Evolutionary conservation across 2,113 vertebrate species (phyloP).

Genomic region (Nothobranchius furzeri): DNA sequence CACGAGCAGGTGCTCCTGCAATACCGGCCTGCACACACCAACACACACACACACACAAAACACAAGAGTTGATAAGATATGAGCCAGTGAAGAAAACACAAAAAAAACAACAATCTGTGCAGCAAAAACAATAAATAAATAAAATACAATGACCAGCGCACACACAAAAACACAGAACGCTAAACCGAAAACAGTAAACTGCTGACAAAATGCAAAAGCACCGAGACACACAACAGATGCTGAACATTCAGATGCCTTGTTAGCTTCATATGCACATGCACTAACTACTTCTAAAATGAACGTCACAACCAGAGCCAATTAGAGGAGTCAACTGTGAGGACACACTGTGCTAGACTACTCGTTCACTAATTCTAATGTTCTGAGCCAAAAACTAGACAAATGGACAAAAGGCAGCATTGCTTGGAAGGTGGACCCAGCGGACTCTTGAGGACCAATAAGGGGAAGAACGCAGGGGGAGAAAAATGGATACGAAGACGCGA

Average conservation of each 20-base stretch:
- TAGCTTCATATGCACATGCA: slow-evolving; percentile 79
- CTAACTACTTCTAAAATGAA: slow-evolving; percentile 57
- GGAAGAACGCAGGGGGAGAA: slow-evolving; percentile 67
- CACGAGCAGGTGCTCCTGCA: slow-evolving; percentile 97
- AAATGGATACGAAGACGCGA: slow-evolving; percentile 69
- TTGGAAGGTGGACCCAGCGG: slow-evolving; percentile 64
- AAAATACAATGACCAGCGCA: slow-evolving; percentile 46
- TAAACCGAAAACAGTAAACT: slow-evolving; percentile 49
- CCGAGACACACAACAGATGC: slow-evolving; percentile 71
- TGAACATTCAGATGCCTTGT: slow-evolving; percentile 77
- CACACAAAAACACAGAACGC: slow-evolving; percentile 32
- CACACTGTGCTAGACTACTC: slow-evolving; percentile 51
- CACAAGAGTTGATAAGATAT: slow-evolving; percentile 52
- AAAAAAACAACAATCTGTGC: slow-evolving; percentile 15
- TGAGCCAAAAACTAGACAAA: slow-evolving; percentile 45
- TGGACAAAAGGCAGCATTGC: slow-evolving; percentile 64
- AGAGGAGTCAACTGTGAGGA: slow-evolving; percentile 66
- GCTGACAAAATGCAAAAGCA: slow-evolving; percentile 80
- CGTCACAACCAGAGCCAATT: slow-evolving; percentile 79
- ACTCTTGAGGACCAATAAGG: slow-evolving; percentile 61
- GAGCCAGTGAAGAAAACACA: slow-evolving; percentile 22
- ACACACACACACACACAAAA: slow-evolving; percentile 64
- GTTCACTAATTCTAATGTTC: slow-evolving; percentile 52
- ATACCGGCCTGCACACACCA: slow-evolving; percentile 93
- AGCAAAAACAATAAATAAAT: slow-evolving; percentile 22